Evolutionary conservation across 1,140 invertebrate species (phyloP).

Genomic region (Drosophila tristis): DNA sequence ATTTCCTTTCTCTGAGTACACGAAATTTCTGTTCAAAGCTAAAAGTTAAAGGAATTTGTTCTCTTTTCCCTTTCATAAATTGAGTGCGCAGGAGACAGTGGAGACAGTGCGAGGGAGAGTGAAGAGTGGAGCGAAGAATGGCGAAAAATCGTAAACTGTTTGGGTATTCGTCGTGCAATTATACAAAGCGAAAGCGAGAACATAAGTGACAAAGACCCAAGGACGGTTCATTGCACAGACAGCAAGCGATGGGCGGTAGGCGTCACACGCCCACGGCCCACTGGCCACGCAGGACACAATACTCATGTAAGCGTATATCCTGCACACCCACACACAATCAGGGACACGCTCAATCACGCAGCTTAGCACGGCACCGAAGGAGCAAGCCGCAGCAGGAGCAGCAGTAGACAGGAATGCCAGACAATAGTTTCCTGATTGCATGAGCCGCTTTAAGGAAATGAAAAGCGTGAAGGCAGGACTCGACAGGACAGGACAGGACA

Average conservation of each 20-base stretch:
- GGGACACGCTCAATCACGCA: conserved; percentile 62
- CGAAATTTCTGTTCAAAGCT: conserved; percentile 55
- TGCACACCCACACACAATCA: conserved; percentile 46
- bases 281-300: conserved; percentile 42
- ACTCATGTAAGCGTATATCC: conserved; percentile 34
- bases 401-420: conserved; percentile 37
- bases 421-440: conserved; percentile 76
- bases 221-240: conserved; percentile 40
- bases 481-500: not conserved
- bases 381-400: conserved; percentile 24
- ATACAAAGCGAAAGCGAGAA: conserved; percentile 35
- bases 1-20: conserved; percentile 44
- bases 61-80: conserved; percentile 49
- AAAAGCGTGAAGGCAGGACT: conserved; percentile 15
- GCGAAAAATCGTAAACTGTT: not conserved
- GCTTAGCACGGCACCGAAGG: conserved; percentile 50
- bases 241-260: not conserved
- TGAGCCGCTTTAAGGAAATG: conserved; percentile 73
- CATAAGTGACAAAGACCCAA: not conserved
- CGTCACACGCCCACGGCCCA: too few relatives aligned
- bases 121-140: not conserved
- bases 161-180: conserved; percentile 28
- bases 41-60: conserved; percentile 54
- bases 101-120: not conserved
- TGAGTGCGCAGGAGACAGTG: conserved; percentile 17